Evolutionary conservation across 2,797 vertebrate genomes (phyloP).

Genomic region (Pogonophryne albipinna): DNA sequence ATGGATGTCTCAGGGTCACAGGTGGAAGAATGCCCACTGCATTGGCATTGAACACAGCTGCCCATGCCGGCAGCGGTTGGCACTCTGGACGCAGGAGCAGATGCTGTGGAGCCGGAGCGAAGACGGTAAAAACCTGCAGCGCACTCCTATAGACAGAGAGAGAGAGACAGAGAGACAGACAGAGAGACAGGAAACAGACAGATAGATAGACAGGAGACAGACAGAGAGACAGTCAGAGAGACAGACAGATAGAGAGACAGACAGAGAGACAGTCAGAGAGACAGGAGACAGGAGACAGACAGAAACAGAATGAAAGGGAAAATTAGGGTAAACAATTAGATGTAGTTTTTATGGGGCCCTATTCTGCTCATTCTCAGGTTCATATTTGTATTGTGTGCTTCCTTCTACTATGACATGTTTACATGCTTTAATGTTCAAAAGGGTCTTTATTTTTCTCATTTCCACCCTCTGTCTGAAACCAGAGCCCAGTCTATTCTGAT

Average conservation of each 20-base stretch:
- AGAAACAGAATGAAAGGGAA: neutral
- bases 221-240: neutral
- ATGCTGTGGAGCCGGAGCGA: conserved; percentile 65
- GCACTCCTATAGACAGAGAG: conserved; percentile 84
- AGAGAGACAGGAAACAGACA: neutral
- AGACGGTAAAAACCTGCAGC: conserved; percentile 93
- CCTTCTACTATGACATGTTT: too few relatives aligned
- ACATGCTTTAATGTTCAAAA: too few relatives aligned
- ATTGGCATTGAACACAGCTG: conserved; percentile 92
- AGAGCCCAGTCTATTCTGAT: too few relatives aligned
- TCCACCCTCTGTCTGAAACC: too few relatives aligned
- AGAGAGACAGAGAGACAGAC: neutral
- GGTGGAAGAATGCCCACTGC: conserved; percentile 91
- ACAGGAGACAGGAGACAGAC: too few relatives aligned
- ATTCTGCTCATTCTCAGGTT: too few relatives aligned
- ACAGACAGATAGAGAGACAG: neutral
- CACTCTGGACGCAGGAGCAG: conserved; percentile 77
- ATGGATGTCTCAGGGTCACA: conserved; percentile 94
- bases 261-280: neutral
- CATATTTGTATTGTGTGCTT: too few relatives aligned
- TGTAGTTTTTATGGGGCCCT: neutral
- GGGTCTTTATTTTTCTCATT: too few relatives aligned
- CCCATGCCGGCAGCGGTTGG: conserved; percentile 86
- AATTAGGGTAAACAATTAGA: neutral
- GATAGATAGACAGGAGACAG: neutral